These are phyloP conservation scores for Athene noctua DNA, from an alignment of 2,113 vertebrate genomes.

Conservation along the genomic window DNA sequence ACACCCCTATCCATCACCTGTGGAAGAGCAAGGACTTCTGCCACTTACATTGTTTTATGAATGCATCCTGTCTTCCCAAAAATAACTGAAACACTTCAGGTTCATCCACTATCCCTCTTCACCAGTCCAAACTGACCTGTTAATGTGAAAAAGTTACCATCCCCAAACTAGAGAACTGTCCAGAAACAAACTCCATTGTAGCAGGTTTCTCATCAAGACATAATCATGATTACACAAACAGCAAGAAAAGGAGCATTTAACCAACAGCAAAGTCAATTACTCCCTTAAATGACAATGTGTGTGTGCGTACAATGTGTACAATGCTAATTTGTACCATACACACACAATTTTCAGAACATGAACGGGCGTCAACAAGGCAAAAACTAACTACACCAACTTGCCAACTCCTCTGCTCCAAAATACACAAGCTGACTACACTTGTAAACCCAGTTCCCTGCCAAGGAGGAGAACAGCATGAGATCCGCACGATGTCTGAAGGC, in stretches of 20 bases:
- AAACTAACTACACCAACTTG: neutral
- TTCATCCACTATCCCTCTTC: neutral
- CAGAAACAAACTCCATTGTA: neutral
- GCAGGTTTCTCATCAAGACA: accelerated
- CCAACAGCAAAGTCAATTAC: neutral
- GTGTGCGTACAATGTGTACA: neutral
- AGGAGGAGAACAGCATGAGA: neutral
- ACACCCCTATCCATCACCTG: neutral
- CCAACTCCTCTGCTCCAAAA: neutral
- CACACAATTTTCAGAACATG: neutral
- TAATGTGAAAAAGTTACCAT: neutral
- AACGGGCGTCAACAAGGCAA: neutral
- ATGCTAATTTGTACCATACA: neutral
- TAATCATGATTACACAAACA: neutral
- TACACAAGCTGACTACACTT: accelerated
- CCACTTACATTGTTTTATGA: neutral
- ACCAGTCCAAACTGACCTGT: neutral
- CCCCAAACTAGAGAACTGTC: neutral
- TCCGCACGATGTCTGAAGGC: neutral
- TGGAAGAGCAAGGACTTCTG: neutral
- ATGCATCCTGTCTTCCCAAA: neutral
- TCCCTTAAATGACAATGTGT: neutral
- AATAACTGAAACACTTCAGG: neutral
- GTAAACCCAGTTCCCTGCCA: neutral
- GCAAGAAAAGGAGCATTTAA: neutral